phyloP scores from a whole-genome alignment of 2,113 vertebrate species.

The Anhinga anhinga region DNA sequence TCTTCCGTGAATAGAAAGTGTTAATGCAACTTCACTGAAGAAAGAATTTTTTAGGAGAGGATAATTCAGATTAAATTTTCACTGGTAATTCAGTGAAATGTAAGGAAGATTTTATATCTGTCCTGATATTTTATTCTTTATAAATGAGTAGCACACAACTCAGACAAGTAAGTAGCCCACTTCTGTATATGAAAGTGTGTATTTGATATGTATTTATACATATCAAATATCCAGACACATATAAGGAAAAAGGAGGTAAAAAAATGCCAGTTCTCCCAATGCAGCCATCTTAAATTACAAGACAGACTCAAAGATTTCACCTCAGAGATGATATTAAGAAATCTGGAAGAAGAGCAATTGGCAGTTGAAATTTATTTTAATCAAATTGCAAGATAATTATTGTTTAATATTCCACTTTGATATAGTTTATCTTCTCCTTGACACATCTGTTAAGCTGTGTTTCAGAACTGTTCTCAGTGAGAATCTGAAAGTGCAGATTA shows the following conservation, averaged over 20 bases:
- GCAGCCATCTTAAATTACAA: background rate
- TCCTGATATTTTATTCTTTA: background rate
- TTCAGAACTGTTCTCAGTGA: background rate
- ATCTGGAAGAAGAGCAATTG: background rate
- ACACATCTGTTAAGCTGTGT: background rate
- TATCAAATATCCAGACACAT: background rate
- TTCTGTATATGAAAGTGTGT: background rate
- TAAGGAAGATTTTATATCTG: background rate
- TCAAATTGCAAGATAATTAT: background rate
- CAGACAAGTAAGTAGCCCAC: background rate
- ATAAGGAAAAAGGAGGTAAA: background rate
- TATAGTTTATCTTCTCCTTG: background rate
- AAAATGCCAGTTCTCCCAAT: background rate
- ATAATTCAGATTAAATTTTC: background rate
- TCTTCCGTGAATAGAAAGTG: background rate
- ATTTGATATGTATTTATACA: background rate
- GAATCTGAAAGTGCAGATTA: background rate
- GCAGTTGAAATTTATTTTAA: background rate
- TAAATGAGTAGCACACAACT: background rate
- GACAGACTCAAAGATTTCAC: background rate
- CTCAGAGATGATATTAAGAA: background rate
- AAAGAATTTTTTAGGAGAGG: background rate
- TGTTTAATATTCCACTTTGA: background rate
- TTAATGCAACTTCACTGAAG: background rate
- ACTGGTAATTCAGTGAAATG: background rate